These are phyloP conservation scores for Pseudobourletiella spinata DNA, from an alignment of 1,140 invertebrate genomes.

Conservation along the genomic window DNA sequence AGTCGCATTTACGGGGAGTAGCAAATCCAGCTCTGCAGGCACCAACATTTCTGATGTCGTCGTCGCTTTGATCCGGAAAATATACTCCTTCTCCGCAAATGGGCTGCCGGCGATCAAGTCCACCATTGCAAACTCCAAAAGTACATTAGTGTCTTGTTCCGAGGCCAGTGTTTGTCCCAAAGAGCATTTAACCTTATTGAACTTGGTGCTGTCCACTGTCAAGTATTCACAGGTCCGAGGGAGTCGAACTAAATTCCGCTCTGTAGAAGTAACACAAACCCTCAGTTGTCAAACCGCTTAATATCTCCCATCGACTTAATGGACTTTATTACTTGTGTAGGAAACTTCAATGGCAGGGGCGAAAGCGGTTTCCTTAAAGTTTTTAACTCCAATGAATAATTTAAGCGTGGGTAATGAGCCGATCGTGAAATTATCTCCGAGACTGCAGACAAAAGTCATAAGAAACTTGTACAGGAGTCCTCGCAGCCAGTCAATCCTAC, in stretches of 20 bases:
- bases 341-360: not conserved
- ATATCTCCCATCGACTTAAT: too few species aligned
- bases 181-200: constrained; percentile 28
- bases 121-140: constrained; percentile 5
- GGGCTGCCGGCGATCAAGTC: not conserved
- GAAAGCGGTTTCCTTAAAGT: constrained; percentile 1
- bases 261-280: not conserved
- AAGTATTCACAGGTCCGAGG: not conserved
- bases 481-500: too few species aligned
- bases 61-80: not conserved
- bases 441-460: too few species aligned
- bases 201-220: not conserved
- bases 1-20: not conserved
- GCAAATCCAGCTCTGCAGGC: not conserved
- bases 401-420: not conserved
- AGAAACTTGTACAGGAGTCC: too few species aligned
- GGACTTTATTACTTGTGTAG: constrained; percentile 5
- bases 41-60: not conserved
- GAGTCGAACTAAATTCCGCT: not conserved
- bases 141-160: not conserved
- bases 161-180: not conserved
- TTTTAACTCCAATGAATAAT: not conserved
- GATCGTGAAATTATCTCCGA: not conserved
- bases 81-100: not conserved
- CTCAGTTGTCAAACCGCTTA: not conserved